Conservation (phyloP, 2,797 vertebrate genomes). For the Gorsachius magnificus region DNA sequence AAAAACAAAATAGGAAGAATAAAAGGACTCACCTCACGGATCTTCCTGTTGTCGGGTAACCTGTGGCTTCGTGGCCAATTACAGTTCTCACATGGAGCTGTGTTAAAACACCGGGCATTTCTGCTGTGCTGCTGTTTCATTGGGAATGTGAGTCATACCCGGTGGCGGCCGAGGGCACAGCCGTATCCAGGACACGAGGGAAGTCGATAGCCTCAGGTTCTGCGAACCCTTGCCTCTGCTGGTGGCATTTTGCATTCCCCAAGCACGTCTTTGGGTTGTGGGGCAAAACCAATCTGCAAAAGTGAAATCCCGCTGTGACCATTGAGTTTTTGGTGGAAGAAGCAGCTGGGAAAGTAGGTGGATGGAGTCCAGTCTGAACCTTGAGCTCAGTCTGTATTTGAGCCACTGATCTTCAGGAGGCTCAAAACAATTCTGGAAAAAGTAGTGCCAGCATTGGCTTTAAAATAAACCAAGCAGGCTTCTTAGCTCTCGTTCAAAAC, state of each 20-base stretch:
- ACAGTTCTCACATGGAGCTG: neutral
- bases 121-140: neutral
- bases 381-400: neutral
- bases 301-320: neutral
- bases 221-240: neutral
- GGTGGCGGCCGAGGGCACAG: neutral
- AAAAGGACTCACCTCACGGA: neutral
- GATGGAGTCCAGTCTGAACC: neutral
- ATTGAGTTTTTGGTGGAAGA: neutral
- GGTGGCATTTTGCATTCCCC: neutral
- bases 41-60: neutral
- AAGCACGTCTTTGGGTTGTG: neutral
- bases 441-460: neutral
- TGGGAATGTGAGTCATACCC: neutral
- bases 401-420: neutral
- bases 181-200: fast-evolving
- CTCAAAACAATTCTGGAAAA: neutral
- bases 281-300: neutral
- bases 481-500: neutral
- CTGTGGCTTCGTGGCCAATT: neutral
- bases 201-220: fast-evolving
- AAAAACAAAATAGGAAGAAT: neutral
- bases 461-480: neutral
- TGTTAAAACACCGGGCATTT: neutral
- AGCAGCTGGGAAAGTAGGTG: fast-evolving